Evolutionary conservation across 2,888 invertebrate species (phyloP).

Genomic region (Agrotis clavis): DNA sequence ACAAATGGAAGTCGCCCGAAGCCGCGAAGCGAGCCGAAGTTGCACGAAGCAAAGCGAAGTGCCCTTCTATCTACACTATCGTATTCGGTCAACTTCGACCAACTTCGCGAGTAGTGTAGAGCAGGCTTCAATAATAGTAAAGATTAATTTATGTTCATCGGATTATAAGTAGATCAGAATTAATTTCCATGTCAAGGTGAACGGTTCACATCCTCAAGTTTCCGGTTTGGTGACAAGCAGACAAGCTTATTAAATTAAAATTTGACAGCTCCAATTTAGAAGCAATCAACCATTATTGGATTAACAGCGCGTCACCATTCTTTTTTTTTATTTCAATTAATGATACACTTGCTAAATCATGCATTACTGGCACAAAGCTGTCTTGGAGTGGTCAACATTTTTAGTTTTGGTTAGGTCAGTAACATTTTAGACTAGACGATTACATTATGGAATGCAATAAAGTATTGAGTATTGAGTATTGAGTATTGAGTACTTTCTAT

Average conservation of each 20-base stretch:
- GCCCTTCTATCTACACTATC: too few species aligned
- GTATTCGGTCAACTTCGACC: too few species aligned
- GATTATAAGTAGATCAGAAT: too few species aligned
- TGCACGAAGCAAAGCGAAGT: too few species aligned
- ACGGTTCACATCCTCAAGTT: conserved; percentile 5
- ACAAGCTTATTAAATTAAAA: conserved; percentile 39
- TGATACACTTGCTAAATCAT: conserved; percentile 53
- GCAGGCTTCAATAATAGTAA: background rate
- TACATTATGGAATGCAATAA: too few species aligned
- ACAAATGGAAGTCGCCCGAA: too few species aligned
- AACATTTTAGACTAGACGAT: too few species aligned
- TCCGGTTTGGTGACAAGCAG: conserved; percentile 29
- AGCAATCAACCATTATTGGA: conserved; percentile 51
- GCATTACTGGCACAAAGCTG: conserved; percentile 42
- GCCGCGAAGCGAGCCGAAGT: too few species aligned
- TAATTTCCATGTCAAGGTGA: conserved; percentile 40
- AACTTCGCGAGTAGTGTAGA: too few species aligned
- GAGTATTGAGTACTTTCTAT: too few species aligned
- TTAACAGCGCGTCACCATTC: conserved; percentile 29
- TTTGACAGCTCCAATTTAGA: conserved; percentile 59
- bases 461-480: too few species aligned
- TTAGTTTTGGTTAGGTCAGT: conserved; percentile 26
- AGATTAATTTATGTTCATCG: too few species aligned
- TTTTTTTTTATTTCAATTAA: conserved; percentile 29
- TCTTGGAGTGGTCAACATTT: conserved; percentile 16